phyloP scores from a whole-genome alignment of 2,888 invertebrate genomes.

The Coelopa pilipes region DNA sequence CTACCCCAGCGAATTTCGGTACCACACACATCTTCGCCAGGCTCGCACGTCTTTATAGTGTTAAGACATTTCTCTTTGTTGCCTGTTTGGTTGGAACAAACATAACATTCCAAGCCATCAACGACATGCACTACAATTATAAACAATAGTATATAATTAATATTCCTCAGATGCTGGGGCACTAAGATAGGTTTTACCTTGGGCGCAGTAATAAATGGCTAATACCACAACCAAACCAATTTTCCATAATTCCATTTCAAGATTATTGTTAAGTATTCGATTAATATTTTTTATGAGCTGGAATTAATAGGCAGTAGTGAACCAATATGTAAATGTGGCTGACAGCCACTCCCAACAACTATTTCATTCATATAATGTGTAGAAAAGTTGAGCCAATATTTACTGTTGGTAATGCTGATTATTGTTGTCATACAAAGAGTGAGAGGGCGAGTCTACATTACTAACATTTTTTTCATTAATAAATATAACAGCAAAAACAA shows the following conservation, averaged over 20 bases:
- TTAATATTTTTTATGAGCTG: neutral
- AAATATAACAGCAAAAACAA: no score
- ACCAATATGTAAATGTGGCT: neutral
- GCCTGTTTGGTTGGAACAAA: constrained; percentile 91
- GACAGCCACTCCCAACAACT: constrained; percentile 26
- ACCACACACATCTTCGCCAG: constrained; percentile 74
- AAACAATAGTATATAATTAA: neutral
- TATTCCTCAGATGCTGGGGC: neutral
- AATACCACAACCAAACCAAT: constrained; percentile 51
- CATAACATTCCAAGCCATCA: constrained; percentile 88
- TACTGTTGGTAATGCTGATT: neutral
- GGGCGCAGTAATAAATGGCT: constrained; percentile 54
- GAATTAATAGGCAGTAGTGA: neutral
- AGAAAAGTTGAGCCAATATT: neutral
- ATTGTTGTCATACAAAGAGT: no score
- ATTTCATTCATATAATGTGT: neutral
- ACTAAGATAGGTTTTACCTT: constrained; percentile 50
- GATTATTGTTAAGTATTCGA: neutral
- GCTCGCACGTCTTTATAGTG: constrained; percentile 90
- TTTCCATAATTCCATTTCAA: constrained; percentile 57
- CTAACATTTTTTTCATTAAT: no score
- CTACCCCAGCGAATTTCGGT: constrained; percentile 92
- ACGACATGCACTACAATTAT: constrained; percentile 55
- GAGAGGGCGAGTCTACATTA: no score
- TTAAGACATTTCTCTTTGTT: constrained; percentile 93